Conservation (phyloP, 2,113 vertebrate species). For the Chunga burmeisteri region DNA sequence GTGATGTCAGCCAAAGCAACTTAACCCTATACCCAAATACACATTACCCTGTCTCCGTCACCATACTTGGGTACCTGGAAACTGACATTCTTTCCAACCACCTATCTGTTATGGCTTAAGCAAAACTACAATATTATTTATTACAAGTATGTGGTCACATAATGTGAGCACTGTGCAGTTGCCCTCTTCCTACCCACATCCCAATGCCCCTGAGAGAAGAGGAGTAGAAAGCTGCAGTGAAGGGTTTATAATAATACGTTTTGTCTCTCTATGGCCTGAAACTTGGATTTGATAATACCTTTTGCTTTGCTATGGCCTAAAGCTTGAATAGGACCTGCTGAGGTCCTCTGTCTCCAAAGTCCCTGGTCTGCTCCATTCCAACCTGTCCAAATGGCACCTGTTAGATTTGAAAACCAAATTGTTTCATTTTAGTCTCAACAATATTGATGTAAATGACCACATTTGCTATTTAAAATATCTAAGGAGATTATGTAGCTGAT, state of each 20-base stretch:
- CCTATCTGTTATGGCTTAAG: too few species aligned
- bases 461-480: not conserved
- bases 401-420: not conserved
- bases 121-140: too few species aligned
- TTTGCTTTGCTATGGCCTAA: not conserved
- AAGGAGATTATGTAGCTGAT: not conserved
- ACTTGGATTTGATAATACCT: not conserved
- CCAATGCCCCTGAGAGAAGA: not conserved
- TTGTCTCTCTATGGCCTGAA: not conserved
- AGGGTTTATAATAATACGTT: not conserved
- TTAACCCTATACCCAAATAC: too few species aligned
- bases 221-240: not conserved
- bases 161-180: not conserved
- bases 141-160: not conserved
- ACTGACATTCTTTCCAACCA: too few species aligned
- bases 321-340: not conserved
- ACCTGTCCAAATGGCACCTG: not conserved
- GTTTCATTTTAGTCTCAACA: not conserved
- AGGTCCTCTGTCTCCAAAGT: not conserved
- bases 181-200: not conserved
- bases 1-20: too few species aligned
- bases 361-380: not conserved
- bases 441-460: not conserved
- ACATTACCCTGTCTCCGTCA: too few species aligned
- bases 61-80: too few species aligned